Evolutionary conservation across 2,888 invertebrate species (phyloP).

Genomic region (Chaetoderma sp.): DNA sequence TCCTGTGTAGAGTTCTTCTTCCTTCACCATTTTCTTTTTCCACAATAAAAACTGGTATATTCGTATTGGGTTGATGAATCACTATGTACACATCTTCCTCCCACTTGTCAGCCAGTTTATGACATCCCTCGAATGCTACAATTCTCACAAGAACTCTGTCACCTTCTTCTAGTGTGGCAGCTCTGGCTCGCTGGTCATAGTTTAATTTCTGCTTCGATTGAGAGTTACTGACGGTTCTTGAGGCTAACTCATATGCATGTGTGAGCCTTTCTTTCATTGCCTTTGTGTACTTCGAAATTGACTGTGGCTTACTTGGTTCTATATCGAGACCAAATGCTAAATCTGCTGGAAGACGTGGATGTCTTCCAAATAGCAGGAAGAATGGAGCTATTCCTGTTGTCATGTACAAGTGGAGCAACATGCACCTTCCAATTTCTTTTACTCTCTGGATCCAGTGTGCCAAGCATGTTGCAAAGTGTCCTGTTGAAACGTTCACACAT

Average conservation of each 20-base stretch:
- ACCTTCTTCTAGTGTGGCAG: conserved; percentile 7
- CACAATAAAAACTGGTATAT: too few relatives aligned
- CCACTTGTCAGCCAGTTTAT: conserved; percentile 31
- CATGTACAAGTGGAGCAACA: conserved; percentile 17
- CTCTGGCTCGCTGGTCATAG: conserved; percentile 11
- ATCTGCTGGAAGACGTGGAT: conserved; percentile 16
- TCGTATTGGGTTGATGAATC: too few relatives aligned
- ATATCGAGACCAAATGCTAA: background rate
- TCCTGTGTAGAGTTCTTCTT: conserved; percentile 3
- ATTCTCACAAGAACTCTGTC: conserved; percentile 27
- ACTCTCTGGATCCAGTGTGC: conserved; percentile 20
- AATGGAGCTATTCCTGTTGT: conserved; percentile 25
- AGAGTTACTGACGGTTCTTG: background rate
- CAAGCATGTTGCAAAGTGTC: conserved; percentile 25
- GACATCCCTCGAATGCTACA: conserved; percentile 19
- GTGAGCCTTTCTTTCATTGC: background rate
- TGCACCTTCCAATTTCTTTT: conserved; percentile 24
- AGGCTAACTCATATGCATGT: background rate
- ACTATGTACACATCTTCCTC: conserved; percentile 13
- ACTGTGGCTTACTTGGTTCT: background rate
- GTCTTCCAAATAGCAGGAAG: conserved; percentile 27
- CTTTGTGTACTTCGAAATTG: background rate
- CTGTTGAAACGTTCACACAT: conserved; percentile 27
- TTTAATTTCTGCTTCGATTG: background rate
- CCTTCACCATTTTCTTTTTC: too few relatives aligned